These are phyloP conservation scores for Perizoma affinitatum DNA, from an alignment of 2,888 invertebrate genomes.

Conservation along the genomic window DNA sequence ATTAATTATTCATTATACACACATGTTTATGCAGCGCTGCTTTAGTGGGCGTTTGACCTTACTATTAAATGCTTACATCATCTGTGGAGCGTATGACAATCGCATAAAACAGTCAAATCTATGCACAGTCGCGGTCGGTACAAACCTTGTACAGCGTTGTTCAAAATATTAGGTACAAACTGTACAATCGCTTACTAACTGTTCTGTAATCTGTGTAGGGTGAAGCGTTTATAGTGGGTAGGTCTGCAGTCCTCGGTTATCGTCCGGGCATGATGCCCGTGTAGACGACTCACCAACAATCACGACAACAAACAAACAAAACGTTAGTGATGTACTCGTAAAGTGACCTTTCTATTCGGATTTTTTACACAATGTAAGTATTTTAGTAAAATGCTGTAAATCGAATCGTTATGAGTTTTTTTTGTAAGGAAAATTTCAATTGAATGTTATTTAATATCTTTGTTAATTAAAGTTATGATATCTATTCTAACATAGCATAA, in stretches of 20 bases:
- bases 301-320: constrained; percentile 27
- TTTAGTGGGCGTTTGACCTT: constrained; percentile 1
- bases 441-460: constrained; percentile 4
- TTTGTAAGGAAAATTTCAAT: constrained; percentile 5
- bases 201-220: constrained; percentile 23
- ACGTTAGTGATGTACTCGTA: constrained; percentile 23
- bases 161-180: no score
- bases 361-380: constrained; percentile 33
- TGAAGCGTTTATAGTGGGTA: constrained; percentile 31
- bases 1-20: no score
- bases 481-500: no score
- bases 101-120: constrained; percentile 26
- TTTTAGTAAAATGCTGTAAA: not conserved
- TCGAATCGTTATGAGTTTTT: not conserved
- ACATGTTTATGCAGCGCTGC: not conserved
- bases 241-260: constrained; percentile 34
- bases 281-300: constrained; percentile 21
- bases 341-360: constrained; percentile 33
- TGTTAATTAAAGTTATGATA: not conserved
- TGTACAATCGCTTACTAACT: constrained; percentile 16
- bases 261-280: constrained; percentile 31
- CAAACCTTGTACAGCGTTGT: no score
- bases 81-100: not conserved
- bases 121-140: constrained; percentile 9
- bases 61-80: not conserved